Base-by-base conservation (phyloP, 2,888 invertebrate species). In the Automeris io region DNA sequence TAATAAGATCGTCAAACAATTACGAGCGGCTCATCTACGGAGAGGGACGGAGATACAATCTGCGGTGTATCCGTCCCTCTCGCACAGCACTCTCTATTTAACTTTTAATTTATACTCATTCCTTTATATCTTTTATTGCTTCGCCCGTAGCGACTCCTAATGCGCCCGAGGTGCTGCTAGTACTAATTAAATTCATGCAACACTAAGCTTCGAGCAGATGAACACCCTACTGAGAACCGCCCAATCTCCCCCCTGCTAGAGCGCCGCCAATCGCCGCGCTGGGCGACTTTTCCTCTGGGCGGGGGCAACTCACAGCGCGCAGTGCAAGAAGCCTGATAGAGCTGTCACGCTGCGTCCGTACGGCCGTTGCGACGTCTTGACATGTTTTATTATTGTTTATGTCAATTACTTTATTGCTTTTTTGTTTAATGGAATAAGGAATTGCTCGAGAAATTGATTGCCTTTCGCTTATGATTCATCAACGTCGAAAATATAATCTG, bases 101-200 rank as follows among this genome's bases (percentile, higher is more conserved):
- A 86, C 85, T 86, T 85, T 86, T 86, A 85, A 86, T 86, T 86
- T 86, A 86, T 86, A 85, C 85, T 86, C 85, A 86, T 86, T 85
- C 85, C 86, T 86, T 86, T 86, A 86, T 86, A 86, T 85, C 85
- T 86, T 86, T 86, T 86, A 86, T 86, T 86, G 86, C 85, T 82
- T 83, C 82, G 79, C 85, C 85, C 86, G 81, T 82, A 78, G 85
- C 83, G 80, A 72, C 82, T 85, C 82, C 85, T 86, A 86, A 86
- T 86, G 82, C 81, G 85, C 77, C 79, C 70, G 82, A 85, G 85
- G 85, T 83, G 85, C 81, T 81, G 76, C 79, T 81, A 78, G 57
- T 78, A 80, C 85, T 86, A 86, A 86, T 86, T 86, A 86, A 86
- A 86, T 86, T 86, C 85, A 85, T 83, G 83, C 85, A 82, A 85